These are phyloP conservation scores for Drosophila ananassae DNA, from an alignment of 1,140 invertebrate species.

Conservation along the genomic window DNA sequence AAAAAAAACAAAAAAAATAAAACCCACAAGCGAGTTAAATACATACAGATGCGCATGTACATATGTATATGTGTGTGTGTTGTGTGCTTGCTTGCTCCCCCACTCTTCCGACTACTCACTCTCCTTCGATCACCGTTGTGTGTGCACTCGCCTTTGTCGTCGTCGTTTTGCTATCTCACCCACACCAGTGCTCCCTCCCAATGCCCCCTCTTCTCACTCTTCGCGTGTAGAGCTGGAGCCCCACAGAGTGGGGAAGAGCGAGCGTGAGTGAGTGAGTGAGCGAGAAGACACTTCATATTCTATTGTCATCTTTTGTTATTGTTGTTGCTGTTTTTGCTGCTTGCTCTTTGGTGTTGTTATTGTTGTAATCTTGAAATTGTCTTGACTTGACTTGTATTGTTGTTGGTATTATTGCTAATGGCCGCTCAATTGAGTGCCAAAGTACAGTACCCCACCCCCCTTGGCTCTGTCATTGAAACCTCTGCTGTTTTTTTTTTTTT, in stretches of 20 bases:
- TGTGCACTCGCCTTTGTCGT: constrained; percentile 28
- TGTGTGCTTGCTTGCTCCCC: too few relatives aligned
- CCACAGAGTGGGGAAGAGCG: constrained; percentile 10
- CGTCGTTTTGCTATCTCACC: constrained; percentile 36
- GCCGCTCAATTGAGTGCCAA: constrained; percentile 80
- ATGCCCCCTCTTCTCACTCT: constrained; percentile 34
- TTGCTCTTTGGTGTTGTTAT: constrained; percentile 27
- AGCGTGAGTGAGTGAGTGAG: constrained; percentile 7
- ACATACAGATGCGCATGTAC: constrained; percentile 11
- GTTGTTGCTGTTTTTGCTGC: constrained; percentile 62
- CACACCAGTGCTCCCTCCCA: constrained; percentile 22
- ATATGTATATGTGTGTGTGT: not conserved
- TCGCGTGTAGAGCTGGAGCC: not conserved
- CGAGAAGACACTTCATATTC: constrained; percentile 69
- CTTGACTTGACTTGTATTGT: constrained; percentile 53
- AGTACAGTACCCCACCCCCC: constrained; percentile 49
- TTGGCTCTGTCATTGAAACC: constrained; percentile 3
- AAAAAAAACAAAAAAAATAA: constrained; percentile 35
- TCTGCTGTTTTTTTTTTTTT: not conserved
- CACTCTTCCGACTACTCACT: not conserved
- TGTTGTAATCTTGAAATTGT: constrained; percentile 81
- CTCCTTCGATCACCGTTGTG: constrained; percentile 29
- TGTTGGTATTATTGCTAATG: constrained; percentile 74
- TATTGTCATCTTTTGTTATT: constrained; percentile 60
- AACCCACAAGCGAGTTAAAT: constrained; percentile 16